Base-by-base conservation (phyloP, 2,888 invertebrate species). In the Tetropium fuscum region DNA sequence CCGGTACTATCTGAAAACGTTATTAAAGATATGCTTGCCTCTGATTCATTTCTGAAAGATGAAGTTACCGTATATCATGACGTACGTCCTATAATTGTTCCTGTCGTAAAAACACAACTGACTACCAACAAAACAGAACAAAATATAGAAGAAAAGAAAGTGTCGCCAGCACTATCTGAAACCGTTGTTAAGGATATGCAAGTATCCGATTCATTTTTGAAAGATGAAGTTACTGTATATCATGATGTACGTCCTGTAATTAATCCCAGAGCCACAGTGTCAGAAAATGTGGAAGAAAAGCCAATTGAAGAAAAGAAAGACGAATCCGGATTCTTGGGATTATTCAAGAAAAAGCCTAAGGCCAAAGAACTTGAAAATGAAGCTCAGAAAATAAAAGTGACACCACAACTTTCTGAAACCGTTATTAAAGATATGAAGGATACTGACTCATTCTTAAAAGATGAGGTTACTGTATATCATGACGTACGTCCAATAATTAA, bases 21-120 rank as follows among this genome's bases (percentile, higher is more conserved):
- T 19, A 4, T 59, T 0, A 40, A 59, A n/a, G 16, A 48, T 10
- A 54, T 61, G 57, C 15, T 49, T 6, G 53, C 56, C n/a, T 51
- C 61, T 1, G 61, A 66, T 18, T 27, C 61, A 13, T 71, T 71
- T 36, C 34, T 71, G 2, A 54, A 60, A 48, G 54, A 56, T 25
- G 72, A 72, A 64, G 58, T 69, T n/a, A 58, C 63, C 25, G 60
- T 32, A 40, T 69, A 63, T 44, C 65, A 70, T 30, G 69, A 70
- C 51, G 65, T 34, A 8, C 19, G 43, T 18, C 20, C 25, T 27
- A 25, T 10, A n/a, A n/a, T n/a, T n/a, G n/a, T n/a, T n/a, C n/a
- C n/a, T n/a, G n/a, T n/a, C n/a, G n/a, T n/a, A n/a, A n/a, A n/a
- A n/a, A n/a, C n/a, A n/a, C n/a, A n/a, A n/a, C n/a, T n/a, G n/a